Evolutionary conservation across 2,113 vertebrate genomes (phyloP).

Genomic region (Phocoena sinus): DNA sequence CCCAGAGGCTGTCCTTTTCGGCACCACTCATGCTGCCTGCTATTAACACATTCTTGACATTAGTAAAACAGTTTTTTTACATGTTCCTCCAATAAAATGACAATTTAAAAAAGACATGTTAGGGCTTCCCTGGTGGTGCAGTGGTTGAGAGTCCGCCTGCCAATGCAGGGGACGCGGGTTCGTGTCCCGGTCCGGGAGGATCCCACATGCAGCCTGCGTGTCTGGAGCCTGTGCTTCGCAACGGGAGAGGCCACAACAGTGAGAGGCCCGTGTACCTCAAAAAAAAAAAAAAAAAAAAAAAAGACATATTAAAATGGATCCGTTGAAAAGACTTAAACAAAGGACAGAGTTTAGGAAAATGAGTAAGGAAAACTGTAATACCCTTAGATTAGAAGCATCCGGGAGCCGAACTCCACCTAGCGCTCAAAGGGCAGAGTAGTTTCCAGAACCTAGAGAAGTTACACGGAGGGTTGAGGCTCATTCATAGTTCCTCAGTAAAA

Average conservation of each 20-base stretch:
- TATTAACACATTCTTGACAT: not conserved
- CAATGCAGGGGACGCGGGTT: too few species aligned
- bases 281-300: not conserved
- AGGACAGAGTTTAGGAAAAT: not conserved
- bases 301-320: not conserved
- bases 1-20: not conserved
- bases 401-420: not conserved
- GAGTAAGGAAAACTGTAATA: not conserved
- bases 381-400: not conserved
- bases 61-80: not conserved
- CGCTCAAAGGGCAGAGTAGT: not conserved
- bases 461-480: not conserved
- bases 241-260: too few species aligned
- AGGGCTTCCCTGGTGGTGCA: not conserved
- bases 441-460: not conserved
- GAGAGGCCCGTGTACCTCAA: too few species aligned
- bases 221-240: too few species aligned
- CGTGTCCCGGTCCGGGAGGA: too few species aligned
- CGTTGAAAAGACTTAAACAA: not conserved
- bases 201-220: too few species aligned
- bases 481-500: not conserved
- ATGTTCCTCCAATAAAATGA: not conserved
- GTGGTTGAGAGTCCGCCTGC: too few species aligned
- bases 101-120: not conserved
- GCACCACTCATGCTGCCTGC: not conserved